These are phyloP conservation scores for Coremacera marginata DNA, from an alignment of 2,888 invertebrate species.

Conservation along the genomic window DNA sequence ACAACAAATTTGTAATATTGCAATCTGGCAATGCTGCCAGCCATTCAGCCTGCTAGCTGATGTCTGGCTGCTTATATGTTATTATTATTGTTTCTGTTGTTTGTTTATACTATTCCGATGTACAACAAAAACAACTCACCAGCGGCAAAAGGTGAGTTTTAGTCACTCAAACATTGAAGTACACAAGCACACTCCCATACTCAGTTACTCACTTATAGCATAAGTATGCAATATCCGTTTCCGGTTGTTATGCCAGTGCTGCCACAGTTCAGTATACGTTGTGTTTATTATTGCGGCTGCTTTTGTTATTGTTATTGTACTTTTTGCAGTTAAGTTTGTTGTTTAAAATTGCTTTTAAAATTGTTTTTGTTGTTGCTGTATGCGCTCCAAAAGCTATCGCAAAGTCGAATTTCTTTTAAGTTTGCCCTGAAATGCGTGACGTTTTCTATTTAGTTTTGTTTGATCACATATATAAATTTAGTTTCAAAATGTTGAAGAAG, in stretches of 20 bases:
- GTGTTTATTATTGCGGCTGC: background rate
- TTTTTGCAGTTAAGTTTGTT: background rate
- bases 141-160: constrained; percentile 4
- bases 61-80: background rate
- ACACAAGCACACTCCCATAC: constrained; percentile 37
- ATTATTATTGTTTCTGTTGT: background rate
- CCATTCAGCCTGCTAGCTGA: constrained; percentile 20
- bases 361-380: background rate
- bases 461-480: constrained; percentile 13
- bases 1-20: constrained; percentile 54
- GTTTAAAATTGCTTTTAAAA: background rate
- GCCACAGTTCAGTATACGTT: constrained; percentile 8
- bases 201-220: constrained; percentile 49
- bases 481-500: constrained; percentile 3
- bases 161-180: constrained; percentile 38
- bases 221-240: constrained; percentile 65
- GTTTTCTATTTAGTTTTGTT: background rate
- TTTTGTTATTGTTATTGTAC: constrained; percentile 5
- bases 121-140: no score
- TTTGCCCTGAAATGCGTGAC: background rate
- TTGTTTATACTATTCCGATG: background rate
- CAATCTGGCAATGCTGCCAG: constrained; percentile 45
- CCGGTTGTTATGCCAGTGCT: constrained; percentile 59
- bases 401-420: constrained; percentile 26
- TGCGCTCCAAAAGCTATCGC: background rate